Conservation (phyloP, 2,797 vertebrate species). For the Psittacula derbiana region DNA sequence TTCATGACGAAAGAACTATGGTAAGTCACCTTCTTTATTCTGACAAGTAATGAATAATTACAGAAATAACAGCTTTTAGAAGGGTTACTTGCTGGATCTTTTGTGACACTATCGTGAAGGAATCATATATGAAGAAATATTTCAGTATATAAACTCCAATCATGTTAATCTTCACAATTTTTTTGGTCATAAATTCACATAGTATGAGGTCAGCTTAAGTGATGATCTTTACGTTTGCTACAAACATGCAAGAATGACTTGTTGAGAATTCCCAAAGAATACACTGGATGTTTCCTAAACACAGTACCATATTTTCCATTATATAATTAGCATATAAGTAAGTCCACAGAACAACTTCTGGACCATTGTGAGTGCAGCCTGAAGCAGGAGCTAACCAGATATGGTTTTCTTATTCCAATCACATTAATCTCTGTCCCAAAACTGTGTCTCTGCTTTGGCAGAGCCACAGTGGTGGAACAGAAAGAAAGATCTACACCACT, state of each 20-base stretch:
- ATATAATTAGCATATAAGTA: background rate
- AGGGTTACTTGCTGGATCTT: background rate
- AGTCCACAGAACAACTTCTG: background rate
- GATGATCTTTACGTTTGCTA: background rate
- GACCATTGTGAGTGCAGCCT: background rate
- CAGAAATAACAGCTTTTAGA: background rate
- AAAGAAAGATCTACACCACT: background rate
- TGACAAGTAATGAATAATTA: background rate
- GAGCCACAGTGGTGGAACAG: background rate
- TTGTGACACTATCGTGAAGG: background rate
- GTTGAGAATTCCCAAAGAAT: background rate
- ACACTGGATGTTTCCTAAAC: background rate
- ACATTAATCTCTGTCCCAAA: background rate
- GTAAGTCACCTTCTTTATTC: conserved; percentile 41
- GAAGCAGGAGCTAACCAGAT: background rate
- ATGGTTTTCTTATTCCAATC: background rate
- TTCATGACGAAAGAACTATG: background rate
- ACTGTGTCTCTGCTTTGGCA: background rate
- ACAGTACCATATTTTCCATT: background rate
- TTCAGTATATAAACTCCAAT: background rate
- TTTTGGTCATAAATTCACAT: background rate
- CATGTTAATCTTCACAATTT: background rate
- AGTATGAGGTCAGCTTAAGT: background rate
- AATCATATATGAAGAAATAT: background rate
- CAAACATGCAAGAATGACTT: background rate